Base-by-base conservation (phyloP, 2,797 vertebrate species). In the Melanotaenia nigrans region DNA sequence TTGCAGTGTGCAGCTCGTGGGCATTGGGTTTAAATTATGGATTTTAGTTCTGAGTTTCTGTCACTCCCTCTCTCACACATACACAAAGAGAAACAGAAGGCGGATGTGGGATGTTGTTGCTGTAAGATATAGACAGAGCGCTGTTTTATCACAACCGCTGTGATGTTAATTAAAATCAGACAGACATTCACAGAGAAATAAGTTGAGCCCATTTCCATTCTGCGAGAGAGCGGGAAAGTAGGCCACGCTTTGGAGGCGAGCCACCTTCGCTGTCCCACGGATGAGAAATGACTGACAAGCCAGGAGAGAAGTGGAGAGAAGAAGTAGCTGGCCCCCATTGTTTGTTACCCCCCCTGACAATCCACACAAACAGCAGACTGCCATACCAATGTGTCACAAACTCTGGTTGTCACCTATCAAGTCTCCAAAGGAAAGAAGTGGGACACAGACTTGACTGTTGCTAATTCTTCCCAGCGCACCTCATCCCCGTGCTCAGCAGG, bases 161-260 rank as follows among this genome's bases (percentile, higher is more conserved):
- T 61, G 77, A 78, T 83, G 86, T 91, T 93, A 92, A 94, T 93
- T 93, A 92, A 91, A 93, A 92, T 87, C 88, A 85, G 90, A 93
- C 90, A 92, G 89, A 86, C 87, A 59, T 85, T 92, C 24, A 73
- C 75, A 73, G 63, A 81, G 85, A 90, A 93, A 90, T 77, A 87
- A 92, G 89, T 92, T 83, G 71, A 73, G 85, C 90, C 90, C 82
- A 87, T 92, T 92, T 90, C 86, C 83, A 89, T 89, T 89, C 82
- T 79, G 77, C 38, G 68, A 14, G 71, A 72, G 78, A 76, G 82
- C 20, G 0, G 10, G 54, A 61, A 87, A 91, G 87, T 92, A 92
- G 92, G 92, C 80, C 92, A 93, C 24, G 66, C 75, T 90, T 85
- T 49, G 67, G 80, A 84, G 72, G 70, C 62, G 14, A 63, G 54